Conservation (phyloP, 2,797 vertebrate genomes). For the Tokudaia tokunoshimensis region DNA sequence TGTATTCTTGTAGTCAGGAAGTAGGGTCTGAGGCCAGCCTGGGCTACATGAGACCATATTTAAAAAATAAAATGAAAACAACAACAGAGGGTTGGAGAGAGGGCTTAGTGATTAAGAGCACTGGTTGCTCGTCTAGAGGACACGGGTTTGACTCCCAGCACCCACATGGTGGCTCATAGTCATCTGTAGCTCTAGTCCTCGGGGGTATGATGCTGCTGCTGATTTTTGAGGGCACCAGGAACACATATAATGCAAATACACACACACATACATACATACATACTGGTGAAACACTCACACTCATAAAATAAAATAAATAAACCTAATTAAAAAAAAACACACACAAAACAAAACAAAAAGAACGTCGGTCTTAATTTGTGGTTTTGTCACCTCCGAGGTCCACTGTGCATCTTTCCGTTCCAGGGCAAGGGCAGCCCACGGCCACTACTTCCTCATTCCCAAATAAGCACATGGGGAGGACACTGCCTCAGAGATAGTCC, state of each 20-base stretch:
- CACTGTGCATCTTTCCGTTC: background rate
- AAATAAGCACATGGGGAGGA: background rate
- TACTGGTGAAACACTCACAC: background rate
- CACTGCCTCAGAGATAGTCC: constrained; percentile 1
- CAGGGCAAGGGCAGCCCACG: background rate
- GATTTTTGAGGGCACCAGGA: background rate
- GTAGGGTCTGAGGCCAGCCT: background rate
- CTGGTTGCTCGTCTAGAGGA: background rate
- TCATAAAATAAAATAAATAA: background rate
- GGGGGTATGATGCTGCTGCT: background rate
- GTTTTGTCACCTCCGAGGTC: background rate
- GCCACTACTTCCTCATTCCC: background rate
- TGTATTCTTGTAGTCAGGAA: background rate
- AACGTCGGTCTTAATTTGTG: background rate
- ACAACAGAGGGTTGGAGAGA: background rate
- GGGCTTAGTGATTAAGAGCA: background rate
- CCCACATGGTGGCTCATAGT: background rate
- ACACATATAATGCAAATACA: background rate
- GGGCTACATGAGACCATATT: background rate
- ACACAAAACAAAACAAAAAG: background rate
- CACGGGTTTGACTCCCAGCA: background rate
- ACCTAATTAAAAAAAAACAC: background rate
- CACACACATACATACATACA: background rate
- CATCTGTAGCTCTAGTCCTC: background rate
- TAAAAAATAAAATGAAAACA: background rate